Base-by-base conservation (phyloP, 2,888 invertebrate genomes). In the Agonum fuliginosum region DNA sequence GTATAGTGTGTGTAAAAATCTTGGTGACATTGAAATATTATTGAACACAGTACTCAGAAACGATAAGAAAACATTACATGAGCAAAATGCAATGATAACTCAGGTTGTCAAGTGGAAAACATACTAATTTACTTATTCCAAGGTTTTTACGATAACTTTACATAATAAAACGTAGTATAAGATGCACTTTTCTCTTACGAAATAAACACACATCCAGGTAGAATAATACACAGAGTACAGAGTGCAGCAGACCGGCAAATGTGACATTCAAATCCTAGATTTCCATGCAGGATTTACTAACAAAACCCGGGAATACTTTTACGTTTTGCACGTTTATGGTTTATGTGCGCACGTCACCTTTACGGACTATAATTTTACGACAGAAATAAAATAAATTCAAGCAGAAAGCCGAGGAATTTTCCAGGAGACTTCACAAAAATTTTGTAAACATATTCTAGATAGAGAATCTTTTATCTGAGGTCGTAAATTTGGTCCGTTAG, bases 231-330 rank as follows among this genome's bases (percentile, higher is more conserved):
- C n/a, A n/a, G n/a, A n/a, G n/a, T 37, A n/a, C 37, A 10, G 3
- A 6, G n/a, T 12, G 37, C 37, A 37, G 6, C 8, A 3, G 19
- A 34, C 12, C 20, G 67, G 37, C 6, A 41, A 67, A 34, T 41
- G 10, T 67, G 41, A 67, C 67, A 67, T 37, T 8, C 41, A 67
- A 67, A 67, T 67, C 67, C 67, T 17, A 41, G 67, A 67, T 67
- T 65, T 67, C 37, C 20, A n/a, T n/a, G n/a, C n/a, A n/a, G n/a
- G n/a, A n/a, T n/a, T n/a, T n/a, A n/a, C n/a, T n/a, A n/a, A 67
- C 22, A 41, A 34, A 65, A 19, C 27, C 22, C 22, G 22, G 34
- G 67, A 19, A 67, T 30, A 67, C 41, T 37, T 67, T 67, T 67
- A 67, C 67, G 67, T 41, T 37, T 67, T 67, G 67, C 67, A 67